A percentile compares a stretch with the other conserved stretches of the same genome.
Conservation (phyloP, 2,888 invertebrate species). For the Cactoblastis cactorum region DNA sequence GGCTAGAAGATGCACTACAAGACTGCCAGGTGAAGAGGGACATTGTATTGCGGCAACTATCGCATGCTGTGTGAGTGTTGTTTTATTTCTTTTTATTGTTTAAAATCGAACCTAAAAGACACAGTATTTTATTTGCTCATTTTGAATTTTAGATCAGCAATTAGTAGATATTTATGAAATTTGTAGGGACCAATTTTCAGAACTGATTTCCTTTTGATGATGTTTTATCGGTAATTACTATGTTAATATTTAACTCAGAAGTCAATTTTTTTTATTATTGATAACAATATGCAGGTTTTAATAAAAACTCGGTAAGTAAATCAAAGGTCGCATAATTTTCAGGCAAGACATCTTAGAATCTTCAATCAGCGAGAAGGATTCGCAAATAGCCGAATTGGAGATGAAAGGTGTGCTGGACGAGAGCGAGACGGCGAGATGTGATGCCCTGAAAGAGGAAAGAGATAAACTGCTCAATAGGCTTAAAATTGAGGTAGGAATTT, state of each 20-base stretch:
- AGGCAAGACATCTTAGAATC: slow-evolving; percentile 92
- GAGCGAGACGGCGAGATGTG: slow-evolving; percentile 82
- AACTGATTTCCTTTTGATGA: no score
- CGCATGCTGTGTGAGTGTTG: slow-evolving; percentile 87
- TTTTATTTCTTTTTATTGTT: background rate
- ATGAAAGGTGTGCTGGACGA: slow-evolving; percentile 84
- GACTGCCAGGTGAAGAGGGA: slow-evolving; percentile 81
- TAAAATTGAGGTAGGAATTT: slow-evolving; percentile 81
- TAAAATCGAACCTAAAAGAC: background rate
- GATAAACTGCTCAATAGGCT: slow-evolving; percentile 85
- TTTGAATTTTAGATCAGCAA: no score
- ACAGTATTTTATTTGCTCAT: no score
- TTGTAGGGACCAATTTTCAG: no score
- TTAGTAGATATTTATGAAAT: no score
- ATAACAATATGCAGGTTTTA: background rate
- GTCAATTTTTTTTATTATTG: no score
- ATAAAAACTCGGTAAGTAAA: background rate
- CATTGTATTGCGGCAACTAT: slow-evolving; percentile 85
- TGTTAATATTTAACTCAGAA: no score
- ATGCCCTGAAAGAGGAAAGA: slow-evolving; percentile 84
- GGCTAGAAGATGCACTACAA: slow-evolving; percentile 81
- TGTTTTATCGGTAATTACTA: no score
- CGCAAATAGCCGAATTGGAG: slow-evolving; percentile 90
- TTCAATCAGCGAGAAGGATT: slow-evolving; percentile 92
- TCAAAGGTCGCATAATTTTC: slow-evolving; percentile 26